Conservation (phyloP, 2,113 vertebrate species). For the Stictonetta naevosa region DNA sequence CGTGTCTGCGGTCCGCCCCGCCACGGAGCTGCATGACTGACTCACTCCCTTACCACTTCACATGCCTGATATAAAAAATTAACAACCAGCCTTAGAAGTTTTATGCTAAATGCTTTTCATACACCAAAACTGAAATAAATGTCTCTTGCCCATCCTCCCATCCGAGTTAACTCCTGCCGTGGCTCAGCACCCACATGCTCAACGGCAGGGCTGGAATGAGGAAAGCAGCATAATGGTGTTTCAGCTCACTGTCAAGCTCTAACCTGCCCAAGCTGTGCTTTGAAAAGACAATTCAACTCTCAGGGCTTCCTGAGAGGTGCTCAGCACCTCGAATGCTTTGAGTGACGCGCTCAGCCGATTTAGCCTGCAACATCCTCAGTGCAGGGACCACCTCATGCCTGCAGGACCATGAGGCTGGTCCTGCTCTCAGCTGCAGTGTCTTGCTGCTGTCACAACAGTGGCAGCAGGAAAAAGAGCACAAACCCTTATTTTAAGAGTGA, state of each 20-base stretch:
- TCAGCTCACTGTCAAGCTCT: not conserved
- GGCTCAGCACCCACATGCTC: not conserved
- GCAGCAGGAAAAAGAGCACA: not conserved
- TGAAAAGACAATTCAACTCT: not conserved
- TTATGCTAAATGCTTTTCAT: not conserved
- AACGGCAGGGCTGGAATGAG: not conserved
- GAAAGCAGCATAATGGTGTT: not conserved
- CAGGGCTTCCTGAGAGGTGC: not conserved
- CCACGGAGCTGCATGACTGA: not conserved
- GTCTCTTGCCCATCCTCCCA: not conserved
- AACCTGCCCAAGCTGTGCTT: not conserved
- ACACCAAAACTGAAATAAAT: not conserved
- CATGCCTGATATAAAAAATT: not conserved
- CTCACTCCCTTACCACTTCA: not conserved
- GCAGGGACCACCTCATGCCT: not conserved
- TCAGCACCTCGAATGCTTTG: not conserved
- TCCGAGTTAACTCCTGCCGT: not conserved
- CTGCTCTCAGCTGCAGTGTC: not conserved
- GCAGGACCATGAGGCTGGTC: accelerated
- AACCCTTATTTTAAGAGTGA: not conserved
- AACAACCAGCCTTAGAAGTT: not conserved
- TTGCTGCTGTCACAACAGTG: not conserved
- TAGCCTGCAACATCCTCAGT: not conserved
- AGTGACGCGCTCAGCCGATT: not conserved
- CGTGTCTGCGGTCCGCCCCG: not conserved